A percentile compares a stretch with the other conserved stretches of the same genome.
phyloP scores from a whole-genome alignment of 2,888 invertebrate genomes.

The Embidobia sp. region DNA sequence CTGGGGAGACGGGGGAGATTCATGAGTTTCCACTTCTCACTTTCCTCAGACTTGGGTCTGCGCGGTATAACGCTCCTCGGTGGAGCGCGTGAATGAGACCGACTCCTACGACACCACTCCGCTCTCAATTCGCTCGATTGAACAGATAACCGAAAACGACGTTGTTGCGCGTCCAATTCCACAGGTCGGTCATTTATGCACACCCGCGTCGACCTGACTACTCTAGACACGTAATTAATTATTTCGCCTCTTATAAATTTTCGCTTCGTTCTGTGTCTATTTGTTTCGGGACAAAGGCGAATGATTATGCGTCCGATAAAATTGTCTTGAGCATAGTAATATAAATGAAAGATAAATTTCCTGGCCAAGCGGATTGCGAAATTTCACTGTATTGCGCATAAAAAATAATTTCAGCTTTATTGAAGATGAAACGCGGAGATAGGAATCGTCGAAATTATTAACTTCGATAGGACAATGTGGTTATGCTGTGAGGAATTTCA shows the following conservation, averaged over 20 bases:
- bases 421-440: no score
- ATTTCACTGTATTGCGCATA: no score
- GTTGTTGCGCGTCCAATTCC: constrained; percentile 67
- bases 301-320: constrained; percentile 14
- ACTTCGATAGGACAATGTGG: no score
- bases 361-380: neutral
- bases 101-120: constrained; percentile 64
- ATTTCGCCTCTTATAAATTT: constrained; percentile 41
- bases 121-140: constrained; percentile 51
- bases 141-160: constrained; percentile 75
- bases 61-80: constrained; percentile 68
- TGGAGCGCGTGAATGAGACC: constrained; percentile 73
- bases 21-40: constrained; percentile 68
- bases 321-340: neutral
- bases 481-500: no score
- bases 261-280: neutral
- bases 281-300: neutral
- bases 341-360: neutral
- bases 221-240: constrained; percentile 45
- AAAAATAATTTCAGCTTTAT: no score
- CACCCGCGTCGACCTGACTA: neutral
- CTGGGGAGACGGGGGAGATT: no score
- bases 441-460: no score
- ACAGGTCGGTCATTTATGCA: constrained; percentile 59
- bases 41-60: constrained; percentile 66